Base-by-base conservation (phyloP, 2,888 invertebrate species). In the Athalia cordata region DNA sequence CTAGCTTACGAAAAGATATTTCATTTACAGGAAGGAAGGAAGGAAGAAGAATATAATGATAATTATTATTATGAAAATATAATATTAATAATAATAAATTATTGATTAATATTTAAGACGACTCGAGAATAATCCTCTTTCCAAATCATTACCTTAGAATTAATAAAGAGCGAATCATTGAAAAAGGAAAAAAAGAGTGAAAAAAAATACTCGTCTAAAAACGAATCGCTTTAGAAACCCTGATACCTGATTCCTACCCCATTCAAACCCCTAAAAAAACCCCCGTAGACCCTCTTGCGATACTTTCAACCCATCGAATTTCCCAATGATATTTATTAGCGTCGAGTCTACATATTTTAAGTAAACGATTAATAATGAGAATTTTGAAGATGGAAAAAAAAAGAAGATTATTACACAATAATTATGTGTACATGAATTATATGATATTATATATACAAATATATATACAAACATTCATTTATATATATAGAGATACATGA, bases 41-140 rank as follows among this genome's bases (percentile, higher is more conserved):
- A 70, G 78, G 68, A n/a, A 47, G 47, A 65, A 45, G 45, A 62
- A 65, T 55, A 65, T 8, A 15, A 50, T 8, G 8, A 50, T 15
- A 67, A 43, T 13, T 45, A 29, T 77, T 67, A 80, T 62, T 62
- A 52, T 78, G 57, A 76, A 15, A 50, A 15, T 65, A 47, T 50
- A 45, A 68, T 67, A 57, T 78, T 29, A 78, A 81, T 80, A 77
- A 81, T 75, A 78, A 79, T 82, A 83, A 81, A 83, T 81, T 86
- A 88, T 87, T 87, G 87, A 87, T 86, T 88, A 88, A 86, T 85
- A 83, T 85, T 84, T 85, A 87, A 87, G 84, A 29, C 29, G 29
- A 80, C 81, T 83, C 55, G 70, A n/a, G 55, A 70, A 55, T 70
- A 70, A 70, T 55, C 70, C 70, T 55, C 15, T 70, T 70, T 70